Evolutionary conservation across 2,113 vertebrate genomes (phyloP).

Genomic region (Amphiprion ocellaris): DNA sequence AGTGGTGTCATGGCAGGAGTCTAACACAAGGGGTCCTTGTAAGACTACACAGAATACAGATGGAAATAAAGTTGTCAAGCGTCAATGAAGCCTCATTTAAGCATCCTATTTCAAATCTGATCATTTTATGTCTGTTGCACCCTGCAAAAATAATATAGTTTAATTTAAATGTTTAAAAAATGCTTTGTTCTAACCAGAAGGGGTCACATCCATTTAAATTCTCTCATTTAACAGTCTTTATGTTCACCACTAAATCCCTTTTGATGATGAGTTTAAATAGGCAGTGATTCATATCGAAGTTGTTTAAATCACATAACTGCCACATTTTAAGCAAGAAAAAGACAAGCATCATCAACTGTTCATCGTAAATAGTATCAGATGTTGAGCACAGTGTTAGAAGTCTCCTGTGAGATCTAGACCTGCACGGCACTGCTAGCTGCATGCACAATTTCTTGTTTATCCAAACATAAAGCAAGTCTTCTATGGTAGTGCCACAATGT

Average conservation of each 20-base stretch:
- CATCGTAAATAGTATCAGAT: conserved; percentile 2
- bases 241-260: conserved; percentile 8
- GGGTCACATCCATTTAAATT: neutral
- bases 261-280: conserved; percentile 19
- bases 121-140: neutral
- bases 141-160: neutral
- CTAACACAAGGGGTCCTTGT: conserved; percentile 64
- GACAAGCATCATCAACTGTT: conserved; percentile 1
- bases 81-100: neutral
- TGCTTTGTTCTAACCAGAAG: neutral
- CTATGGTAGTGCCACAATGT: conserved; percentile 20
- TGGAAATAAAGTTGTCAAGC: neutral
- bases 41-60: conserved; percentile 11
- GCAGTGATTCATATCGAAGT: neutral
- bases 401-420: conserved; percentile 10
- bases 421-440: conserved; percentile 19
- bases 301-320: conserved; percentile 6
- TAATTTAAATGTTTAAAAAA: conserved; percentile 3
- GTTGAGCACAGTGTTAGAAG: neutral
- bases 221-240: conserved; percentile 28
- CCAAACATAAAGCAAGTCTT: conserved; percentile 39
- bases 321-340: conserved; percentile 6
- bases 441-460: conserved; percentile 34
- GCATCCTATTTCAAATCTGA: neutral
- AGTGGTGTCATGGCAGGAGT: conserved; percentile 36